These are phyloP conservation scores for Thomomys bottae DNA, from an alignment of 2,113 vertebrate species.

Conservation along the genomic window DNA sequence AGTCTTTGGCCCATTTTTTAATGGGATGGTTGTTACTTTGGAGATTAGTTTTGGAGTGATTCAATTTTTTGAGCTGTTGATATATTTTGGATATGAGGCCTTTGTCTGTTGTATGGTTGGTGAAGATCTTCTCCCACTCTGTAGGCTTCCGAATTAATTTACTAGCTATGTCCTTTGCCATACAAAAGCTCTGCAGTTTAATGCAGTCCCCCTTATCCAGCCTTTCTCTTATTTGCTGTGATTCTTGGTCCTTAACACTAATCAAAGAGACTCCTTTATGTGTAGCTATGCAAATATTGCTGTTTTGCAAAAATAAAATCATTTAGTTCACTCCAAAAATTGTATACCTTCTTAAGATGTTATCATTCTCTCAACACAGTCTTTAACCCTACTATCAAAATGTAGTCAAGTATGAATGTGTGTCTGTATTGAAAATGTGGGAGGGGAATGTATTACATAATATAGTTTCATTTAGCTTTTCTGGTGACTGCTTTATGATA, in stretches of 20 bases:
- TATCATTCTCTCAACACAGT: background rate
- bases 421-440: slow-evolving; percentile 61
- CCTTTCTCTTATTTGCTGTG: too few species aligned
- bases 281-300: background rate
- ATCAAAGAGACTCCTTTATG: slow-evolving; percentile 33
- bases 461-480: slow-evolving; percentile 64
- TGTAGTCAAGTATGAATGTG: slow-evolving; percentile 63
- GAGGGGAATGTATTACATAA: slow-evolving; percentile 66
- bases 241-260: background rate
- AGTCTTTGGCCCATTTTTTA: too few species aligned
- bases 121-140: too few species aligned
- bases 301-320: background rate
- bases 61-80: too few species aligned
- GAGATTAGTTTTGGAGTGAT: too few species aligned
- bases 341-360: slow-evolving; percentile 32
- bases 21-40: too few species aligned
- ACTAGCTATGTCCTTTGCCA: too few species aligned
- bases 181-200: too few species aligned
- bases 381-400: slow-evolving; percentile 30
- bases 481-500: slow-evolving; percentile 74
- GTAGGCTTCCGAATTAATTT: too few species aligned
- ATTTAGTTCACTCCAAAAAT: background rate
- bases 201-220: too few species aligned
- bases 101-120: too few species aligned
- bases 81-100: too few species aligned